phyloP scores from a whole-genome alignment of 2,797 vertebrate species.

The Aphelocoma californica region DNA sequence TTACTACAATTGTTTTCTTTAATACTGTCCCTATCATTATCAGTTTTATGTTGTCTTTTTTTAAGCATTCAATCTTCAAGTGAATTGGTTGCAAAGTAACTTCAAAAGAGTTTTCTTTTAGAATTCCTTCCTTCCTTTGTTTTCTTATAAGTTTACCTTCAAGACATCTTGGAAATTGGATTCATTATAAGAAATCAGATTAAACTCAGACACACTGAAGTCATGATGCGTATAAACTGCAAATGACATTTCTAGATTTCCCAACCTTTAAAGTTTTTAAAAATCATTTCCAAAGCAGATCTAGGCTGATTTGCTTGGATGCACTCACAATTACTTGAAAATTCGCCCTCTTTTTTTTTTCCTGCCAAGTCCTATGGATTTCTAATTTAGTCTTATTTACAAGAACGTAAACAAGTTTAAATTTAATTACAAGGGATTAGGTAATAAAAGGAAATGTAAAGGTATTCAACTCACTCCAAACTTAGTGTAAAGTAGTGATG shows the following conservation, averaged over 20 bases:
- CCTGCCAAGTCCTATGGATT: not conserved
- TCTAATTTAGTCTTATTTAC: not conserved
- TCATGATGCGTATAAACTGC: not conserved
- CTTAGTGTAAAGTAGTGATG: not conserved
- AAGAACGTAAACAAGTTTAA: not conserved
- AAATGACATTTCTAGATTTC: not conserved
- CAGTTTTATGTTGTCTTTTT: not conserved
- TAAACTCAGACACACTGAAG: not conserved
- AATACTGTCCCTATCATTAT: not conserved
- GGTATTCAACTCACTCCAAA: fast-evolving
- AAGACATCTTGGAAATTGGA: not conserved
- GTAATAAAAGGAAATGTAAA: not conserved
- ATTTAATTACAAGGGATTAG: not conserved
- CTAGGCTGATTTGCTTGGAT: not conserved
- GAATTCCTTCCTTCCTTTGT: not conserved
- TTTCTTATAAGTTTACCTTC: not conserved
- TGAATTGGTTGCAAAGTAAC: not conserved
- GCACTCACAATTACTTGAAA: not conserved
- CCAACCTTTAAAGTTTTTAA: not conserved
- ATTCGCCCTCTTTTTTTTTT: not conserved
- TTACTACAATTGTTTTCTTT: not conserved
- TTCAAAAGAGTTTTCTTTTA: not conserved
- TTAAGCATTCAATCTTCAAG: not conserved
- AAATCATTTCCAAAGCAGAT: not conserved
- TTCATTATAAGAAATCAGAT: not conserved